Base-by-base conservation (phyloP, 2,113 vertebrate species). In the Xiphophorus couchianus region DNA sequence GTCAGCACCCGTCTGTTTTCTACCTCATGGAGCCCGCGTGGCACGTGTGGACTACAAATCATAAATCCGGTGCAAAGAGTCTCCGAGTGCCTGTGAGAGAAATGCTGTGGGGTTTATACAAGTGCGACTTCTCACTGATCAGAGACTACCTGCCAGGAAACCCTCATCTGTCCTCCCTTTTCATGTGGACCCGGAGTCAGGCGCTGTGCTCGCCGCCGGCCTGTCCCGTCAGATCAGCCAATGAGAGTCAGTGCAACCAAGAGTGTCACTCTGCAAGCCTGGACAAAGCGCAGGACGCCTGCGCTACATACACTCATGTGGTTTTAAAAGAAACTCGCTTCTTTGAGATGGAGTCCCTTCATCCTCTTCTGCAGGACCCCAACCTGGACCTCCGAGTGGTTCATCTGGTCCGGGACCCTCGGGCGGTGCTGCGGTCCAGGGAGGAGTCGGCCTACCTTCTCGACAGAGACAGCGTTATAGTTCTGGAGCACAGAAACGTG, bases 1-100 rank as follows among this genome's bases (percentile, higher is more conserved):
- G 95, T 86, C 97, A 99, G 90, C 97, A 99, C 48, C 97, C 98
- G 0, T 94, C 94, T 0, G 98, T 98, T 69, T 99, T 99, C 93
- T 99, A 99, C 73, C 90, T 98, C 65, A 99, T 99, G 97, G 98
- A 99, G 89, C 98, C 98, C 0, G 96, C 87, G 0, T 99, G 98
- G 98, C 98, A 99, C 0, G 95, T 98, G 3, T 99, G 98, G 98
- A 90, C 88, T 22, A 78, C 39, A 0, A 92, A 98, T 81, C 87
- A 90, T 5, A 93, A 93, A 25, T 91, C 92, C 1, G 94, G 91
- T 0, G 95, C 95, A 0, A 68, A 84, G 0, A 76, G 90, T 0
- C 90, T 99, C 4, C 95, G 96, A 13, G 97, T 98, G 96, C 96
- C 96, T 0, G 95, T 97, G 31, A 91, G 97, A 3, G 97, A 99